Evolutionary conservation across 1,140 invertebrate species (phyloP).

Genomic region (Drosophila truncata): DNA sequence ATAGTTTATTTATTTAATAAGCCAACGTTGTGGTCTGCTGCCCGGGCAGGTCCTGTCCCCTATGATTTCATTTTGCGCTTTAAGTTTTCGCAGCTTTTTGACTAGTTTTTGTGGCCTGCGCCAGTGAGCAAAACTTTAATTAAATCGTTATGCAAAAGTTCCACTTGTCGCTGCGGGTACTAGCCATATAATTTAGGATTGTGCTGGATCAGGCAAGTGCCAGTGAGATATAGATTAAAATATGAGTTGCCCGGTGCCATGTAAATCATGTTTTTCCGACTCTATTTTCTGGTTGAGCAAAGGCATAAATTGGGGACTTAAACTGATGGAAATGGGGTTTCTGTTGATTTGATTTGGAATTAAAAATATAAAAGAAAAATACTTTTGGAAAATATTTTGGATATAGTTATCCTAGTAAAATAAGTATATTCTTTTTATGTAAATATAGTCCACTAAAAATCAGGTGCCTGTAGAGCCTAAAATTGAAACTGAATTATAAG

Average conservation of each 20-base stretch:
- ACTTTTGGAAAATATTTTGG: too few relatives aligned
- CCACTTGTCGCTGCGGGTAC: slow-evolving; percentile 66
- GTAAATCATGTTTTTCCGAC: slow-evolving; percentile 6
- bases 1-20: slow-evolving; percentile 78
- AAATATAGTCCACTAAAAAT: too few relatives aligned
- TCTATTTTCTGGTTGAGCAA: not conserved
- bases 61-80: slow-evolving; percentile 64
- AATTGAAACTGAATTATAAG: not conserved
- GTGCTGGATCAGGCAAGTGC: slow-evolving; percentile 70
- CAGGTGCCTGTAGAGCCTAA: too few relatives aligned
- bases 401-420: too few relatives aligned
- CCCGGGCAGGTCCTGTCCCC: slow-evolving; percentile 11
- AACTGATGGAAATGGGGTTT: not conserved
- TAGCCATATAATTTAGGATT: slow-evolving; percentile 69
- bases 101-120: slow-evolving; percentile 25
- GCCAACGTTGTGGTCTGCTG: slow-evolving; percentile 32
- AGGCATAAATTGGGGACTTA: slow-evolving; percentile 2
- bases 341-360: not conserved
- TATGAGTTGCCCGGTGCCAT: slow-evolving; percentile 14
- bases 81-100: slow-evolving; percentile 71
- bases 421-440: too few relatives aligned
- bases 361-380: not conserved
- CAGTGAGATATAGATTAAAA: slow-evolving; percentile 37
- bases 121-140: slow-evolving; percentile 64
- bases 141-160: slow-evolving; percentile 80